Percentiles rank a stretch among this genome's conserved stretches.
phyloP scores from a whole-genome alignment of 2,797 vertebrate genomes.

The Periophthalmus magnuspinnatus region DNA sequence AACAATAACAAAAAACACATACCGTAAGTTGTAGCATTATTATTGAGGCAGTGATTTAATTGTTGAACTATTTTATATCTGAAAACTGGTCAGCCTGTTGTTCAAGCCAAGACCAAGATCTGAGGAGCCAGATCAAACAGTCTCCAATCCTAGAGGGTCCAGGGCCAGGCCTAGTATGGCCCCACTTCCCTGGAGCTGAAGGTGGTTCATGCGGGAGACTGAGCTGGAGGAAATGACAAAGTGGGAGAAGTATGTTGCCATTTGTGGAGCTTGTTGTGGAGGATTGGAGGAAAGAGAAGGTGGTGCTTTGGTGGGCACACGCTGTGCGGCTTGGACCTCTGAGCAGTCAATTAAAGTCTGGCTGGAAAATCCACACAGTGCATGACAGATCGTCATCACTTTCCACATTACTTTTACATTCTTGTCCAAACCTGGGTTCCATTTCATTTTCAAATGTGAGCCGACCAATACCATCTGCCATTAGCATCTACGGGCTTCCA shows the following conservation, averaged over 20 bases:
- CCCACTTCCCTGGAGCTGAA: slow-evolving; percentile 19
- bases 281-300: slow-evolving; percentile 34
- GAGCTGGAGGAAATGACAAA: slow-evolving; percentile 72
- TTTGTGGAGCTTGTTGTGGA: slow-evolving; percentile 64
- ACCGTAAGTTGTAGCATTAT: background rate
- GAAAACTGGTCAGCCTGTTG: background rate
- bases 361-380: slow-evolving; percentile 57
- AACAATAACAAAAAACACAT: background rate
- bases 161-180: background rate
- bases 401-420: slow-evolving; percentile 66
- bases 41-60: background rate
- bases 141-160: background rate
- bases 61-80: background rate
- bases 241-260: slow-evolving; percentile 72
- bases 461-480: slow-evolving; percentile 45
- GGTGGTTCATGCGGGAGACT: slow-evolving; percentile 34
- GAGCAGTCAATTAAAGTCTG: slow-evolving; percentile 55
- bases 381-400: slow-evolving; percentile 61
- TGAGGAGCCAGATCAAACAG: background rate
- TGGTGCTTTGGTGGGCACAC: slow-evolving; percentile 38
- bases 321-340: slow-evolving; percentile 32
- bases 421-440: slow-evolving; percentile 45
- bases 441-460: slow-evolving; percentile 50
- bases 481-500: slow-evolving; percentile 23
- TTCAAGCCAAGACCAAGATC: background rate